These are phyloP conservation scores for Dasysyrphus albostriatus DNA, from an alignment of 2,888 invertebrate species.

Conservation along the genomic window DNA sequence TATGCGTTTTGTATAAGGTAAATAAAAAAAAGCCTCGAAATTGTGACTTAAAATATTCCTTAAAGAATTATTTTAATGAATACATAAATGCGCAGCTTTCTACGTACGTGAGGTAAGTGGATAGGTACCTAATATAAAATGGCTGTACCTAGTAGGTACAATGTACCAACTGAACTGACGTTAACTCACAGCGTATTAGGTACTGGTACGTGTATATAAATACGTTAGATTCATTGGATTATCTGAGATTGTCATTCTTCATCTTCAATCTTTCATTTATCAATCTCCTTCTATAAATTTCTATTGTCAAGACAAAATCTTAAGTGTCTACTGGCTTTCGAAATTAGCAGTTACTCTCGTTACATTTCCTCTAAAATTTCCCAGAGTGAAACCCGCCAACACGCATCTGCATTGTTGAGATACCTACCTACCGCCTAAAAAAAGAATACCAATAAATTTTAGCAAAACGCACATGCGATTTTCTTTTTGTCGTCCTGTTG, in stretches of 20 bases:
- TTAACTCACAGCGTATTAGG: too few relatives aligned
- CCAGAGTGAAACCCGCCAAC: conserved; percentile 22
- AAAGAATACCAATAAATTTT: conserved; percentile 41
- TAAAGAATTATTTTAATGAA: too few relatives aligned
- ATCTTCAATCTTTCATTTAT: neutral
- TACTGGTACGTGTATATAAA: neutral
- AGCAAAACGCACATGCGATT: conserved; percentile 68
- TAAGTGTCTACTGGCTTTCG: conserved; percentile 12
- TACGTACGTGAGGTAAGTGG: too few relatives aligned
- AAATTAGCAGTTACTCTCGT: neutral
- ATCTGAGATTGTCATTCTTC: neutral
- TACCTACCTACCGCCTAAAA: too few relatives aligned
- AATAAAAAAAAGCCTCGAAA: too few relatives aligned
- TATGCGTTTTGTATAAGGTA: too few relatives aligned
- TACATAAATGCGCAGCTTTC: too few relatives aligned
- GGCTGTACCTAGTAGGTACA: neutral
- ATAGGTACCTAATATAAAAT: too few relatives aligned
- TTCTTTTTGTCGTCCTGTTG: conserved; percentile 34
- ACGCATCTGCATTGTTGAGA: conserved; percentile 41
- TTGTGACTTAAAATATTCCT: too few relatives aligned
- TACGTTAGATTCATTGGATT: neutral
- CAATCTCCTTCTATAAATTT: neutral
- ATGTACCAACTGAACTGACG: neutral
- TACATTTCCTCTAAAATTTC: neutral
- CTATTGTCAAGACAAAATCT: conserved; percentile 2